Base-by-base conservation (phyloP, 2,797 vertebrate genomes). In the Platalea minor region DNA sequence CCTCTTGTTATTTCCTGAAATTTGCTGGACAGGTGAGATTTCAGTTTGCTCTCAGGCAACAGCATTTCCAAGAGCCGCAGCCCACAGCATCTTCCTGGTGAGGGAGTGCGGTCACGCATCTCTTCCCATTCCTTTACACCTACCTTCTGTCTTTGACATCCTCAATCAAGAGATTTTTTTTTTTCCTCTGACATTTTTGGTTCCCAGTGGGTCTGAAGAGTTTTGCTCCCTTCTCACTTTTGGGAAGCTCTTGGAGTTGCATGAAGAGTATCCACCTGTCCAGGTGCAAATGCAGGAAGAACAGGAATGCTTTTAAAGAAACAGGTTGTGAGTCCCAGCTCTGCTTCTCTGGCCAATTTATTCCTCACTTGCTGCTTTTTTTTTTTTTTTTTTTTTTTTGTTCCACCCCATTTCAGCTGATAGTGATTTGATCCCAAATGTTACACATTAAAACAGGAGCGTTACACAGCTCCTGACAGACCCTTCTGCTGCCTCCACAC, bases 21-120 rank as follows among this genome's bases (percentile, higher is more conserved):
- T 31, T 59, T 73, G 6, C 17, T 65, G 54, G 29, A 11, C 39
- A 46, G 18, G 28, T 41, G n/a, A 82, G 67, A 26, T 46, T 68
- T 56, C 28, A 39, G 37, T 51, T 63, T 69, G 10, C 17, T 79
- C 33, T 37, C 26, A 76, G 13, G 19, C 35, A 29, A 45, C 1
- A 4, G 19, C 41, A n/a, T 77, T 88, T 85, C 56, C 91, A 80
- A 33, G 11, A 91, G 53, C 17, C 7, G 2, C 39, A 85, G 50
- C 54, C 59, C 59, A 67, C 21, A 53, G 26, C 18, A 31, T 20
- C 61, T 54, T 63, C 28, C 10, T 10, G 31, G 28, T 59, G 63
- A 56, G 35, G 65, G 61, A 69, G 10, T 84, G 65, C 0, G 0
- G 46, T 51, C 5, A 1, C 13, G 1, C 29, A 64, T 17, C 28